Evolutionary conservation across 2,888 invertebrate genomes (phyloP), one percentile per base, ranked within the genome.

Genomic region (Masnerella sp.): DNA sequence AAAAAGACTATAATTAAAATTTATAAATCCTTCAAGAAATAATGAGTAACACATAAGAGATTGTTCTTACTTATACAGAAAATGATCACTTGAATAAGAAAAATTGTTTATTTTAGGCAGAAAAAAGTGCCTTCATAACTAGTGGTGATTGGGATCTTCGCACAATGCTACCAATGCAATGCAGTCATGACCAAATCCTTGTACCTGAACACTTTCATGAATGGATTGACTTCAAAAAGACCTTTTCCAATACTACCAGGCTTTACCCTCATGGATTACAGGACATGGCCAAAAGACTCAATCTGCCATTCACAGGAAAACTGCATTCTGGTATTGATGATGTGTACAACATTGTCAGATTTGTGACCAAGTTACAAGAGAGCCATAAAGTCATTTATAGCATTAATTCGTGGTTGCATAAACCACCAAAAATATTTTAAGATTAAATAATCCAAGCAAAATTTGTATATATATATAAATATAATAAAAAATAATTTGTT

Each of bases 101-200:
- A 34, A 17, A 17, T 14, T n/a, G 34, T 25, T 20, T 2, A 47
- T 30, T 47, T 47, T 22, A 30, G 12, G 15, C 14, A 52, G 43
- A 85, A 7, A 83, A 84, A 9, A 86, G 87, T 61, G 88, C 88
- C 45, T 90, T 91, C 84, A 89, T 91, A 0, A 91, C 91, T 0
- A 91, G 90, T 81, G 91, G 91, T 5, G 90, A 91, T 81, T 92
- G 91, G 91, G 90, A 90, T 75, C 82, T 91, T 5, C 87, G 86
- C 65, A 85, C 82, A 0, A 90, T 90, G 89, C 77, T 91, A 18
- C 90, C 89, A 0, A 75, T 75, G 2, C 90, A 91, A 78, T 90
- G 90, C 72, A 34, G 79, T 5, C 77, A 88, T 8, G 88, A 88
- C 9, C 78, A 84, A 1, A 59, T 88, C 17, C 47, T 76, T 2